phyloP scores from a whole-genome alignment of 2,113 vertebrate genomes.

The Anolis sagrei region DNA sequence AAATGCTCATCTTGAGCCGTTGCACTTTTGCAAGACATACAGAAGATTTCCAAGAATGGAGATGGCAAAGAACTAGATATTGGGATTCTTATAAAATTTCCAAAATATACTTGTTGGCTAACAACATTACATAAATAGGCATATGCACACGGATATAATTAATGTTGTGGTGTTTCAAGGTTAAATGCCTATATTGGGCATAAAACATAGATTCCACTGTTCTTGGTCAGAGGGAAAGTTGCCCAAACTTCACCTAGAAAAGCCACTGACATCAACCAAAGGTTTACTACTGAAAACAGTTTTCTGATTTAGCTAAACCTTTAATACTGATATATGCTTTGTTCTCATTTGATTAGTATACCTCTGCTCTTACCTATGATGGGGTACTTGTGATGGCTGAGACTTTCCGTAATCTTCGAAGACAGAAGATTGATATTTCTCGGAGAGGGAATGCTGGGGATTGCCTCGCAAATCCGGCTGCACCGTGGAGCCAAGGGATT shows the following conservation, averaged over 20 bases:
- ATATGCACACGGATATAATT: not conserved
- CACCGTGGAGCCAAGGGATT: conserved; percentile 98
- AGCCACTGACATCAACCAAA: not conserved
- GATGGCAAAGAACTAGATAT: not conserved
- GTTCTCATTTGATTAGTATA: conserved; percentile 83
- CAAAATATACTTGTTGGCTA: not conserved
- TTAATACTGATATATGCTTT: conserved; percentile 26
- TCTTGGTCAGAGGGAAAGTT: conserved; percentile 2
- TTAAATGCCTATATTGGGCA: conserved; percentile 1
- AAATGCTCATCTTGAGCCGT: too few relatives aligned
- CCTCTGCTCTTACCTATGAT: conserved; percentile 95
- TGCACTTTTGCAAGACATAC: too few relatives aligned
- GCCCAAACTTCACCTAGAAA: not conserved
- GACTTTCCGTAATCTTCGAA: conserved; percentile 94
- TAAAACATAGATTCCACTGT: not conserved
- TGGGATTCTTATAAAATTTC: not conserved
- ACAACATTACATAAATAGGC: not conserved
- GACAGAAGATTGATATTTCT: conserved; percentile 97
- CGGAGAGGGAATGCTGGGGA: conserved; percentile 98
- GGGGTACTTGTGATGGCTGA: conserved; percentile 98
- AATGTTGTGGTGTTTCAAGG: not conserved
- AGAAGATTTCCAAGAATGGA: too few relatives aligned
- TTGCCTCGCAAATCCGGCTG: conserved; percentile 97
- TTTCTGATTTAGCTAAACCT: not conserved
- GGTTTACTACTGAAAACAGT: not conserved